Conservation (phyloP, 2,888 invertebrate genomes). For the Galerucella pusilla region DNA sequence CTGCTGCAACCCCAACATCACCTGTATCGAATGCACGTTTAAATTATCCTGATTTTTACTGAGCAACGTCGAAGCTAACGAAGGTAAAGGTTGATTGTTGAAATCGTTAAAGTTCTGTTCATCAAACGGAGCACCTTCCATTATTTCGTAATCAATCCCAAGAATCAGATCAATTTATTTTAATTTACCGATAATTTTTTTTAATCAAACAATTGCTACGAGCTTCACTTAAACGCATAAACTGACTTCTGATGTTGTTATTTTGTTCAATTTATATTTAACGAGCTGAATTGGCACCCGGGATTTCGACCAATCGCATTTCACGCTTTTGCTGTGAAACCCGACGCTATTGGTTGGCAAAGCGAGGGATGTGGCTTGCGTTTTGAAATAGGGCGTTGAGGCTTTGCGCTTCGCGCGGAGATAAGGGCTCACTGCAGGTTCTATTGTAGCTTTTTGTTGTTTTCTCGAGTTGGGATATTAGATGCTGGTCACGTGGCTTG, state of each 20-base stretch:
- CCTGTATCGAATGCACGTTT: constrained; percentile 74
- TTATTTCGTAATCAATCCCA: constrained; percentile 59
- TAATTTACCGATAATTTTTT: constrained; percentile 56
- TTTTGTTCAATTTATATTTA: constrained; percentile 67
- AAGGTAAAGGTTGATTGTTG: constrained; percentile 68
- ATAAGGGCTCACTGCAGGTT: constrained; percentile 44
- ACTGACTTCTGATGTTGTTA: constrained; percentile 66
- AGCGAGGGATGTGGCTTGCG: constrained; percentile 41
- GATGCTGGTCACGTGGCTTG: constrained; percentile 58
- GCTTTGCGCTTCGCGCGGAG: constrained; percentile 19
- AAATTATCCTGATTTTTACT: constrained; percentile 64
- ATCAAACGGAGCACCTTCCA: constrained; percentile 80
- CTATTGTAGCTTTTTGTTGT: constrained; percentile 38
- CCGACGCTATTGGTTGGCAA: constrained; percentile 48
- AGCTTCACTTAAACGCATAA: constrained; percentile 40
- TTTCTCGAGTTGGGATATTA: constrained; percentile 38
- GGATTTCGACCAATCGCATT: constrained; percentile 54
- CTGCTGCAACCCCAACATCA: constrained; percentile 74
- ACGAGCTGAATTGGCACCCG: constrained; percentile 62
- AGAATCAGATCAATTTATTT: constrained; percentile 62
- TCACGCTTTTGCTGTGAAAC: constrained; percentile 41
- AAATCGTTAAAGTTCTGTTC: constrained; percentile 86
- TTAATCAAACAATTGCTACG: constrained; percentile 56
- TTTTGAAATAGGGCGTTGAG: constrained; percentile 43
- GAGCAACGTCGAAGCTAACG: constrained; percentile 61